Percentiles rank a stretch among this genome's conserved stretches.
These are phyloP conservation scores for Lacanobia oleracea DNA, from an alignment of 2,888 invertebrate genomes.

Conservation along the genomic window DNA sequence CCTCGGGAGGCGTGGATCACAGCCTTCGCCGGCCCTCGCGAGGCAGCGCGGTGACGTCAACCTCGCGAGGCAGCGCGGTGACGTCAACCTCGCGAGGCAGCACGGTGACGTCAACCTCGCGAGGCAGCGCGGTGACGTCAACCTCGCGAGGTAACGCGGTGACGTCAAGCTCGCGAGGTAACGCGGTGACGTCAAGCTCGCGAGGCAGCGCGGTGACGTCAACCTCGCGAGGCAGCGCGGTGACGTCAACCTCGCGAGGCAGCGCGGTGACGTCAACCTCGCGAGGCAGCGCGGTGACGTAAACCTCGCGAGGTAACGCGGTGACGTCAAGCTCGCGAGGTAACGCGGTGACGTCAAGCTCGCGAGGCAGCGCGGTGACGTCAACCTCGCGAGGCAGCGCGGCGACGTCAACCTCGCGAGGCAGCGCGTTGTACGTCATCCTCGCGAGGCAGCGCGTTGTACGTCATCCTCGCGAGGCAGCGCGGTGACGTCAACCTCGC, in stretches of 20 bases:
- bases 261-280: too few species aligned
- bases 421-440: too few species aligned
- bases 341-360: too few species aligned
- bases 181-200: too few species aligned
- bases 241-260: conserved; percentile 13
- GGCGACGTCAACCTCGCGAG: conserved; percentile 9
- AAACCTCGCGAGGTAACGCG: too few species aligned
- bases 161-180: conserved; percentile 10
- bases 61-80: too few species aligned
- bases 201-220: conserved; percentile 8
- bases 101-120: background rate
- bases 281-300: conserved; percentile 8
- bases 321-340: conserved; percentile 7
- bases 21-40: conserved; percentile 28
- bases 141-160: too few species aligned
- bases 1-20: conserved; percentile 26
- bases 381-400: too few species aligned
- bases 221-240: too few species aligned
- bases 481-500: background rate
- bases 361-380: conserved; percentile 8
- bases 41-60: conserved; percentile 4
- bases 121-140: conserved; percentile 7
- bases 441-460: conserved; percentile 8
- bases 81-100: conserved; percentile 9
- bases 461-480: background rate